phyloP scores from a whole-genome alignment of 1,140 invertebrate genomes.

The Drosophila seguyi region DNA sequence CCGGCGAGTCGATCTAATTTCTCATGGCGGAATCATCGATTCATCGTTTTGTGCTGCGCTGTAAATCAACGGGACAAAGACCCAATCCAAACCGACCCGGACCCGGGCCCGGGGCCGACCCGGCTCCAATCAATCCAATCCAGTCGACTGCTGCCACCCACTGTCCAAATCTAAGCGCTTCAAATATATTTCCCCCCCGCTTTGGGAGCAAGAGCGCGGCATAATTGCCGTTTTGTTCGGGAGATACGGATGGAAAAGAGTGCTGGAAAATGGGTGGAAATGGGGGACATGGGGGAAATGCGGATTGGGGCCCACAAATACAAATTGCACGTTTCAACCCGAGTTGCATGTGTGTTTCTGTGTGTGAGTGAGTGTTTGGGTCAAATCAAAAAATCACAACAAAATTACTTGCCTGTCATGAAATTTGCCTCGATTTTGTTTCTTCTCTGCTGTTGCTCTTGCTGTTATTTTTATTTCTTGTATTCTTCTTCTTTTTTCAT shows the following conservation, averaged over 20 bases:
- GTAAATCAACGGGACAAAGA: slow-evolving; percentile 73
- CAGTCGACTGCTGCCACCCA: slow-evolving; percentile 60
- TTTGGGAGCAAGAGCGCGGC: slow-evolving; percentile 79
- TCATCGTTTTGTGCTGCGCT: slow-evolving; percentile 74
- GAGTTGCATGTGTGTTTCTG: slow-evolving; percentile 28
- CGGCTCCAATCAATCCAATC: slow-evolving; percentile 68
- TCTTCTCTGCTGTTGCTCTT: slow-evolving; percentile 27
- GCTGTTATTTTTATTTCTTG: slow-evolving; percentile 18
- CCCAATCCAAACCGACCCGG: slow-evolving; percentile 30
- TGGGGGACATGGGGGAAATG: neutral
- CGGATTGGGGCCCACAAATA: slow-evolving; percentile 45
- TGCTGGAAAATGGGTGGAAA: slow-evolving; percentile 10
- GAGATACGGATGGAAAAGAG: slow-evolving; percentile 29
- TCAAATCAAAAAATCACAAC: slow-evolving; percentile 83
- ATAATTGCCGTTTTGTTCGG: slow-evolving; percentile 79
- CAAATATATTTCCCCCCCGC: slow-evolving; percentile 63
- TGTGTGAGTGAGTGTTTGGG: slow-evolving; percentile 63
- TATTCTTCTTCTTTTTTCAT: slow-evolving; percentile 10
- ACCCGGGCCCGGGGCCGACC: slow-evolving; percentile 18
- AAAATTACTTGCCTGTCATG: slow-evolving; percentile 81
- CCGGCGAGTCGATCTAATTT: slow-evolving; percentile 75
- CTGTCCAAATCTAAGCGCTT: slow-evolving; percentile 75
- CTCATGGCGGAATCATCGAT: slow-evolving; percentile 82
- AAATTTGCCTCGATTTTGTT: slow-evolving; percentile 79
- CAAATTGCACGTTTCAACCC: slow-evolving; percentile 66